These are phyloP conservation scores for Anarhynchus alexandrinus DNA, from an alignment of 2,113 vertebrate genomes.

Conservation along the genomic window DNA sequence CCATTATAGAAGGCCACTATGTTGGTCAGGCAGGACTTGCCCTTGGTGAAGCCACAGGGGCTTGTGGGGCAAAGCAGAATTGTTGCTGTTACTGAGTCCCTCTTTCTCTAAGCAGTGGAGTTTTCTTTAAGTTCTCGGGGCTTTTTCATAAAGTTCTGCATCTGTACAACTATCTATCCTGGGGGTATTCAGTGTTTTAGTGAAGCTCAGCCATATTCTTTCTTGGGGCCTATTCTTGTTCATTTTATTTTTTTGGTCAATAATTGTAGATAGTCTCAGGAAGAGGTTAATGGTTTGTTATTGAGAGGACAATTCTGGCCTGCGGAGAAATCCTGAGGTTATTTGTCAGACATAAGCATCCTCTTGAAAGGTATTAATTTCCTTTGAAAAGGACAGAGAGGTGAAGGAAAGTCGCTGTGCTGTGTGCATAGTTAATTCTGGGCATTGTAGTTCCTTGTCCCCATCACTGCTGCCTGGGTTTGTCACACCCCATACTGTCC, in stretches of 20 bases:
- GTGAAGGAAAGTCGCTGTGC: background rate
- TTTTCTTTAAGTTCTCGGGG: background rate
- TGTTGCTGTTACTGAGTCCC: accelerated
- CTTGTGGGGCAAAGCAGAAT: background rate
- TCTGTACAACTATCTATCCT: background rate
- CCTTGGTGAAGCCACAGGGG: no score
- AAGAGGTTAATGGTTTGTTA: background rate
- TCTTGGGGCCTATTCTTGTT: background rate
- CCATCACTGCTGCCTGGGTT: background rate
- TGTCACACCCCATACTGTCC: background rate
- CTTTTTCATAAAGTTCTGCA: background rate
- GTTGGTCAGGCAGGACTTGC: no score
- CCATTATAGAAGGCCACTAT: no score
- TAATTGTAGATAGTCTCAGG: background rate
- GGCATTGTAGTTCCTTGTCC: background rate
- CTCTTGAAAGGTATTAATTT: background rate
- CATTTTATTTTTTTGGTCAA: background rate
- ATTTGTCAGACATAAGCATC: background rate
- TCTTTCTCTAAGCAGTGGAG: background rate
- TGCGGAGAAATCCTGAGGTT: background rate
- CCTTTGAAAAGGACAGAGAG: background rate
- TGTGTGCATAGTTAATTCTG: background rate
- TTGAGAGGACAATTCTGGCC: background rate
- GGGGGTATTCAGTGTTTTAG: background rate
- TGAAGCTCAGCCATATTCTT: background rate